phyloP scores from a whole-genome alignment of 2,797 vertebrate species.

The Crocidura indochinensis region DNA sequence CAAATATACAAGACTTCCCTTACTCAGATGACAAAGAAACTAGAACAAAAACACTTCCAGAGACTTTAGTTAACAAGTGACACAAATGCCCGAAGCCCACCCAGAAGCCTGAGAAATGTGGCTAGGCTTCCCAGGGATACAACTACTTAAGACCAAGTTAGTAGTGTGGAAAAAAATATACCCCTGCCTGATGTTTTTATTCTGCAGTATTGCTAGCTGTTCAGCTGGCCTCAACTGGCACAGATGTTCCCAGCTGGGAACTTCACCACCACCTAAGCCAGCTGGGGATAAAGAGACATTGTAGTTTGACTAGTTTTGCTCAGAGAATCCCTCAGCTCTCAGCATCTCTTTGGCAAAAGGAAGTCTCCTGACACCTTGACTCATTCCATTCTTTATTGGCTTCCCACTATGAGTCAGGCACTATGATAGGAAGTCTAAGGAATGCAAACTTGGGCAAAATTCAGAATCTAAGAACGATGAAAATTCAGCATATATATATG shows the following conservation, averaged over 20 bases:
- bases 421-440: conserved; percentile 6
- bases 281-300: conserved; percentile 25
- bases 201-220: conserved; percentile 55
- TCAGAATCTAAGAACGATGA: conserved; percentile 17
- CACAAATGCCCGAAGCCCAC: conserved; percentile 77
- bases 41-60: conserved; percentile 3
- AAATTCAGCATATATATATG: conserved; percentile 11
- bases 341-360: conserved; percentile 20
- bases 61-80: conserved; percentile 71
- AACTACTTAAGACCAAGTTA: conserved; percentile 72
- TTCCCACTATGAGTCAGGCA: neutral
- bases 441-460: neutral
- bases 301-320: conserved; percentile 47
- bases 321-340: conserved; percentile 48
- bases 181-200: conserved; percentile 60
- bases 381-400: conserved; percentile 51
- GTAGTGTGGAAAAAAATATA: conserved; percentile 55
- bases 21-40: conserved; percentile 54
- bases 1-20: neutral
- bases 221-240: conserved; percentile 69
- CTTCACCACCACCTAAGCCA: conserved; percentile 44
- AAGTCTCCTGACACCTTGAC: conserved; percentile 32
- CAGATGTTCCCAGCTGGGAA: conserved; percentile 84
- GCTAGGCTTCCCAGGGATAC: conserved; percentile 70
- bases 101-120: conserved; percentile 84